Percentiles rank a stretch among this genome's conserved stretches.
phyloP scores from a whole-genome alignment of 2,113 vertebrate species.

The Megatriorchis doriae region DNA sequence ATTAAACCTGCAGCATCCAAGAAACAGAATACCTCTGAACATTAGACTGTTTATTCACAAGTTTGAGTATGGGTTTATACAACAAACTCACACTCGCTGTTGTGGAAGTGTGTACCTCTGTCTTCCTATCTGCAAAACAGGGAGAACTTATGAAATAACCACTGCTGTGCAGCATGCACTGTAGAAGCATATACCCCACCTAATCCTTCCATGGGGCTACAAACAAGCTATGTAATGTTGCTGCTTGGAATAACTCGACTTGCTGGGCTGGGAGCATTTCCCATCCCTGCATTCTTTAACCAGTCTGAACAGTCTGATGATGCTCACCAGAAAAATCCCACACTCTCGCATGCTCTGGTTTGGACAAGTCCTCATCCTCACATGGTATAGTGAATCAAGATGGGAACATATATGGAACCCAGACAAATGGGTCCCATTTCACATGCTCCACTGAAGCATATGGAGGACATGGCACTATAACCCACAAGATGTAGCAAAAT shows the following conservation, averaged over 20 bases:
- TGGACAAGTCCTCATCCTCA: neutral
- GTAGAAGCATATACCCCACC: neutral
- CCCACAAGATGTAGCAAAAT: neutral
- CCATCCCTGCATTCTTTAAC: neutral
- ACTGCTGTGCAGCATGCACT: neutral
- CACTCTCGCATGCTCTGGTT: neutral
- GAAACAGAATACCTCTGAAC: neutral
- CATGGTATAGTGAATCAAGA: neutral
- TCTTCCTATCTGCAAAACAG: neutral
- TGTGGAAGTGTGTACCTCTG: neutral
- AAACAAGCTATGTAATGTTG: neutral
- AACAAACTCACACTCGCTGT: rapidly evolving
- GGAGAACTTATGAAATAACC: neutral
- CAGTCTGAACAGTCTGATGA: neutral
- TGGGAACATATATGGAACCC: neutral
- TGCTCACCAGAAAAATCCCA: neutral
- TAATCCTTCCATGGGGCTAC: neutral
- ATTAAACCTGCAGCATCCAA: neutral
- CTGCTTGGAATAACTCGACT: neutral
- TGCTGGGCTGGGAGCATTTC: neutral
- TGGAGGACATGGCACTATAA: neutral
- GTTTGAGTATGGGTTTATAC: neutral
- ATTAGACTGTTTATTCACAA: neutral
- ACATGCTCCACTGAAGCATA: neutral
- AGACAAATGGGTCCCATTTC: neutral